Evolutionary conservation across 2,888 invertebrate genomes (phyloP), one percentile per base, ranked within the genome.

Genomic region (Sinopyrophorus schimmeli): DNA sequence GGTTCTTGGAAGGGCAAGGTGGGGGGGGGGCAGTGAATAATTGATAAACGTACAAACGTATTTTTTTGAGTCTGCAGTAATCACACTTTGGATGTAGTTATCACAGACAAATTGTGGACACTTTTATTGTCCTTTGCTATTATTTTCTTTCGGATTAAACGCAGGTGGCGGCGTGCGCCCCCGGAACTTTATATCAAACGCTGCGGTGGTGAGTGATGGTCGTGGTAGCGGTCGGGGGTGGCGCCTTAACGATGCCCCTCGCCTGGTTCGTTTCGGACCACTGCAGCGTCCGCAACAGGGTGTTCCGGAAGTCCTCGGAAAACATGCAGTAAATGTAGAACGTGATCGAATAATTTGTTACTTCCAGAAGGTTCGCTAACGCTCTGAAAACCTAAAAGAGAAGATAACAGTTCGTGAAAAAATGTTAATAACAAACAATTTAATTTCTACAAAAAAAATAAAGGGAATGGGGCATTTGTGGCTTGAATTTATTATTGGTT

Each of bases 271-370:
- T 53, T 74, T 79, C 78, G 1, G 80, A 77, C 75, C 82, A 79
- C 53, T 78, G 77, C 52, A 85, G 70, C n/a, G 84, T 83, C 17
- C 80, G 76, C 55, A 83, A 71, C 53, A 85, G 71, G 1, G 87
- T 87, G 62, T 81, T 82, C 20, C 87, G 80, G 69, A 87, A 88
- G 64, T 87, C 87, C 63, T 86, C 84, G 55, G 86, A 87, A 70
- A 87, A 86, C 48, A 87, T 77, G 68, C 86, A 87, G 73, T 88
- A 88, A 51, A 88, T 84, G 70, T 87, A 86, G 75, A 88, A 88
- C 21, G 87, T 87, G 53, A 86, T 80, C 18, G 87, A 86, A 70
- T 87, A 88, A 71, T 87, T 87, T 57, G 82, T 81, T 32, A 87
- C 77, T 74, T 88, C 87, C 66, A 88, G 73, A 18, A 87, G 75